Evolutionary conservation across 2,888 invertebrate genomes (phyloP).

Genomic region (Tetranychus piercei): DNA sequence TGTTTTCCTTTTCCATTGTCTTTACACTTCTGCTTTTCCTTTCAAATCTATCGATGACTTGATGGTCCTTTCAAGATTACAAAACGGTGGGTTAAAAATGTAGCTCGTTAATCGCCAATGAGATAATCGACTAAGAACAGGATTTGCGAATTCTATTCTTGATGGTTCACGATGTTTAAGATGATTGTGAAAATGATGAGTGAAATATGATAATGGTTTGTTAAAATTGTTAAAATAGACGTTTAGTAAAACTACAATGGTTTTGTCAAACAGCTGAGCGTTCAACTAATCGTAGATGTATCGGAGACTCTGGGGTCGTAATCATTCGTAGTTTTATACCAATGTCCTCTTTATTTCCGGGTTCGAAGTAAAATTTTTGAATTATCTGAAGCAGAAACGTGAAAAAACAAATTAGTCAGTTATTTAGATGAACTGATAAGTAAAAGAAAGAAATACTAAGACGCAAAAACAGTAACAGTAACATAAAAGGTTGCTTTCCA

Average conservation of each 20-base stretch:
- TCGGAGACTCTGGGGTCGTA: slow-evolving; percentile 27
- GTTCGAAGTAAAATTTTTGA: slow-evolving; percentile 29
- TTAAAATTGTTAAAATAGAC: neutral
- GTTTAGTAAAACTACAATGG: neutral
- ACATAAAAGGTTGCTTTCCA: too few relatives aligned
- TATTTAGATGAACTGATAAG: slow-evolving; percentile 2
- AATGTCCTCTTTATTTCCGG: slow-evolving; percentile 26
- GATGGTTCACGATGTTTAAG: neutral
- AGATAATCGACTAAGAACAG: too few relatives aligned
- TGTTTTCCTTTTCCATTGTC: neutral
- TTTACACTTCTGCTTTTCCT: neutral
- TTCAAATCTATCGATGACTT: neutral
- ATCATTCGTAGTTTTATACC: slow-evolving; percentile 28
- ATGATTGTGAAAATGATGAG: neutral
- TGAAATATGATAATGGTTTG: too few relatives aligned
- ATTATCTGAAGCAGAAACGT: slow-evolving; percentile 29
- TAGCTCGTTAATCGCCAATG: neutral
- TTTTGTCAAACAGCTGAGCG: slow-evolving; percentile 17
- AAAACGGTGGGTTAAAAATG: neutral
- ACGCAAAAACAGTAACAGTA: too few relatives aligned
- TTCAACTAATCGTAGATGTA: slow-evolving; percentile 20
- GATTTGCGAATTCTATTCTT: too few relatives aligned
- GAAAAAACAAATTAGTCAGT: neutral
- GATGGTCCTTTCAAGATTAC: neutral
- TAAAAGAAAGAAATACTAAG: slow-evolving; percentile 10